Percentiles rank a stretch among this genome's conserved stretches.
These are phyloP conservation scores for Paralichthys olivaceus DNA, from an alignment of 2,113 vertebrate genomes.

Conservation along the genomic window DNA sequence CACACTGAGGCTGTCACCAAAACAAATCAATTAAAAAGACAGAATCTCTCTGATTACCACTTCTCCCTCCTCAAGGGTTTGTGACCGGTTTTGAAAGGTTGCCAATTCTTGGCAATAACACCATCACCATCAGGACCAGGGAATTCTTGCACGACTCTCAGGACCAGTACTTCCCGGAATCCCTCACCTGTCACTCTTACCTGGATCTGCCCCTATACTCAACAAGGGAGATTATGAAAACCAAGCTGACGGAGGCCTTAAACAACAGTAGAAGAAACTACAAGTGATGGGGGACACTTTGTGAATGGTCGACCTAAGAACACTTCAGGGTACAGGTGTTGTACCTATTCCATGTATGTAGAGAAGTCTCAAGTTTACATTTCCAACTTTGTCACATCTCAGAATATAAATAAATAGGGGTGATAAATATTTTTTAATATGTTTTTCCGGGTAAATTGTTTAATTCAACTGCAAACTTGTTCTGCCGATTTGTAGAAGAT, in stretches of 20 bases:
- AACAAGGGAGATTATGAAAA: constrained; percentile 64
- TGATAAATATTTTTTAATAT: not conserved
- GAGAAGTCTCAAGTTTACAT: too few relatives aligned
- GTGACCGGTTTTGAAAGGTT: constrained; percentile 78
- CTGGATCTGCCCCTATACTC: constrained; percentile 77
- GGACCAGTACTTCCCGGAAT: constrained; percentile 70
- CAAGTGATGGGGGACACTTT: constrained; percentile 21
- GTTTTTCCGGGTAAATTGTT: not conserved
- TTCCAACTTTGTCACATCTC: too few relatives aligned
- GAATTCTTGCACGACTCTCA: accelerated
- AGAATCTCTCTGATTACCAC: not conserved
- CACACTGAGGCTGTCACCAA: not conserved
- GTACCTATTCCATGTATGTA: too few relatives aligned
- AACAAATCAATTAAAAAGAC: not conserved
- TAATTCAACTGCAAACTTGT: not conserved
- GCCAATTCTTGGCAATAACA: constrained; percentile 56
- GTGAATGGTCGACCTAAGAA: too few relatives aligned
- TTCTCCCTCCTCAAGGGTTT: constrained; percentile 74
- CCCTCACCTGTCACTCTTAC: constrained; percentile 56
- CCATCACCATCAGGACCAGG: constrained; percentile 67
- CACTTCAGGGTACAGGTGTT: too few relatives aligned
- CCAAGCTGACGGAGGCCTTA: constrained; percentile 76
- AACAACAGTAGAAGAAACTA: constrained; percentile 56
- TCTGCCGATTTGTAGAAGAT: not conserved
- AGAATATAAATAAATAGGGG: too few relatives aligned